Base-by-base conservation (phyloP, 2,888 invertebrate species). In the Pterobdella sp. region DNA sequence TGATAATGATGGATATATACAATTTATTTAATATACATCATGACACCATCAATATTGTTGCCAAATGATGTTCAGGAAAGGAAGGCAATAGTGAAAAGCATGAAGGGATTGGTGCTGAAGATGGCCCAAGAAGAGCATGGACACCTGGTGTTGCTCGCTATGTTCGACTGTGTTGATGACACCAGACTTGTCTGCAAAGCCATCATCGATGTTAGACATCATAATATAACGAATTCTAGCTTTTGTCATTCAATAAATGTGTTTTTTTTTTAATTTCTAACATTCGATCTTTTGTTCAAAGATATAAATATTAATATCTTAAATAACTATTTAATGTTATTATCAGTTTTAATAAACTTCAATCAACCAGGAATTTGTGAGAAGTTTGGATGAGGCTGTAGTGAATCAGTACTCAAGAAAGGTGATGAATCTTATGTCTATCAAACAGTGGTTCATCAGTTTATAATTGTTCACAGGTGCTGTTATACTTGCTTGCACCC, bases 121-220 rank as follows among this genome's bases (percentile, higher is more conserved):
- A 87, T 94, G 14, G 89, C 90, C 71, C 88, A 88, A 76, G 94
- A 95, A 78, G 92, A 95, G 83, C 89, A 92, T 78, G 95, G 94
- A 0, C 91, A 94, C 82, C 85, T 90, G 36, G 88, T 92, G 32
- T 84, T 96, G 35, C 86, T 94, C 76, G 88, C 92, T 0, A 86
- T 95, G 76, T 88, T 95, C 77, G 95, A 96, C 82, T 76, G 76
- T 42, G 89, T 94, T 0, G 96, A 97, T 82, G 96, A 97, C 81
- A 96, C 95, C 0, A 91, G 92, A 72, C 86, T 95, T 0, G 87
- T 94, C 31, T 90, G 90, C 80, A 95, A 95, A 83, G 88, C 90
- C 65, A 80, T 87, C 66, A 76, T 86, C 1, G 82, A 84, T 77
- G 86, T 86, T 77, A 78, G 80, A 26, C 66, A 18, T n/a, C n/a